Evolutionary conservation across 1,140 invertebrate genomes (phyloP), one percentile per base, ranked within the genome.

Genomic region (Neodiprion pinetum): DNA sequence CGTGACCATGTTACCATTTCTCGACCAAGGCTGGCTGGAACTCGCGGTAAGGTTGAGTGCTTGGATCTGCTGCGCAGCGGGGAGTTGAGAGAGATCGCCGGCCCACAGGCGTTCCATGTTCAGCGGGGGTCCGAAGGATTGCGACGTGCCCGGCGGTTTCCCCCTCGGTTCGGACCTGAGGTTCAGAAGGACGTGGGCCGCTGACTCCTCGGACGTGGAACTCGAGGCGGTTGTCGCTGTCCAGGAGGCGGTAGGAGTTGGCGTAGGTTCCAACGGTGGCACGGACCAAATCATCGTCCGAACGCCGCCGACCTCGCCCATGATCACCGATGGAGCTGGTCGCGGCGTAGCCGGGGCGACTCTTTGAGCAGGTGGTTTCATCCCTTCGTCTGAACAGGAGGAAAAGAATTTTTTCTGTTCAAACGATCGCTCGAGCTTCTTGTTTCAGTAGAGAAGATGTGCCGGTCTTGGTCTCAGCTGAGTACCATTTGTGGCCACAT

Each of bases 51-150:
- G 89, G 83, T 96, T 96, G 21, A 96, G 87, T 7, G 95, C 95
- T 80, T 95, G 94, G 76, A 95, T 90, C 82, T 95, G 94, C 82
- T 95, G 93, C n/a, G 93, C 93, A 0, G 94, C 92, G 3, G 95
- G 95, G 72, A 96, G 86, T 84, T 96, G 95, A 4, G 93, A 93
- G 48, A 95, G 90, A 80, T 96, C 95, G 5, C 95, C 95, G 9
- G 95, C 95, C 96, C 96, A 97, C 66, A 97, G 87, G 74, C 95
- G 90, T 84, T 97, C 96, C 96, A 97, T 97, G 82, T 97, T 96
- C 53, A 97, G 89, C n/a, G 87, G 88, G 9, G 93, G 93, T 7
- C 87, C 91, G 82, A 87, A 88, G 69, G 84, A 85, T 87, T 88
- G 90, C 88, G 89, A 76, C 78, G 87, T 74, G 80, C 85, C 74